A percentile compares a stretch with the other conserved stretches of the same genome.
These are phyloP conservation scores for Pollimyrus isidori DNA, from an alignment of 2,113 vertebrate genomes.

Conservation along the genomic window DNA sequence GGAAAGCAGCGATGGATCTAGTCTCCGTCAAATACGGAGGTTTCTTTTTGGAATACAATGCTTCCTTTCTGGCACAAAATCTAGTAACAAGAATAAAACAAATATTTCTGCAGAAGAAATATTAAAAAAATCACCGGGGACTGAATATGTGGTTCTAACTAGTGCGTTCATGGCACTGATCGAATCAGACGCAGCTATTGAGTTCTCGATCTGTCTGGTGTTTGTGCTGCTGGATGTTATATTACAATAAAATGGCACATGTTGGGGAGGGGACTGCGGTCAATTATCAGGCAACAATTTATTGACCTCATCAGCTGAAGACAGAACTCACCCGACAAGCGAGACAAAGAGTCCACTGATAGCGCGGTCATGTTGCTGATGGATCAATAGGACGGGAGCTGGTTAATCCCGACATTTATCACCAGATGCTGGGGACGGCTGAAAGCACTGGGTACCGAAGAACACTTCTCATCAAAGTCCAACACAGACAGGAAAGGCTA, in stretches of 20 bases:
- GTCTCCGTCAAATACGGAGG: neutral
- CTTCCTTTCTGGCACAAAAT: neutral
- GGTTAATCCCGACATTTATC: neutral
- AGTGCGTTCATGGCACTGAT: neutral
- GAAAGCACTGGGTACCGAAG: slow-evolving; percentile 1
- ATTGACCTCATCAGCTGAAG: neutral
- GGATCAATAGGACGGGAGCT: neutral
- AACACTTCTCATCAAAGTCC: slow-evolving; percentile 24
- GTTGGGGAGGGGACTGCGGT: neutral
- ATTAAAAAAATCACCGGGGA: neutral
- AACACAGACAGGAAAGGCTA: slow-evolving; percentile 31
- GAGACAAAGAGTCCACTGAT: neutral
- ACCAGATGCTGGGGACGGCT: neutral
- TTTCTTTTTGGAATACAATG: neutral
- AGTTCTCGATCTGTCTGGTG: neutral
- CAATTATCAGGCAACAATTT: neutral
- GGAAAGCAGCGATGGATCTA: neutral
- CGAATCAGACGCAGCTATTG: neutral
- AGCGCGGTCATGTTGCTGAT: neutral
- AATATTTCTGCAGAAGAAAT: neutral
- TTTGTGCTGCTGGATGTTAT: neutral
- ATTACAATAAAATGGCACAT: neutral
- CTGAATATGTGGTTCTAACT: neutral
- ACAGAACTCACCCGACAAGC: neutral
- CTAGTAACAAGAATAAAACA: neutral